These are phyloP conservation scores for Deroplatys truncata DNA, from an alignment of 2,888 invertebrate species.

Conservation along the genomic window DNA sequence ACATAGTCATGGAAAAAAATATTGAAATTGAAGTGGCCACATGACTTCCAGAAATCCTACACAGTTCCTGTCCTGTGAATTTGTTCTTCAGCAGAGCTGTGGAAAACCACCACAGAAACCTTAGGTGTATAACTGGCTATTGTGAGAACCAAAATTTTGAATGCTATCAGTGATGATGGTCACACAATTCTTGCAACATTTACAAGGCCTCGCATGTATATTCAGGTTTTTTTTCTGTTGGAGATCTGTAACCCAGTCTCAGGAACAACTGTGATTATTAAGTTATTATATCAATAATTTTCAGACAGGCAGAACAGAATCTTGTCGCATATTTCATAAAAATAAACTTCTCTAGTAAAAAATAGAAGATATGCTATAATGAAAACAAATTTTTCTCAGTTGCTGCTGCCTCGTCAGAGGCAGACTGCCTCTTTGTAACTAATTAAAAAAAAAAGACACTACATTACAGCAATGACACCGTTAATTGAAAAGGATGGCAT, in stretches of 20 bases:
- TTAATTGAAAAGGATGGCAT: neutral
- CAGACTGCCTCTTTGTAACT: neutral
- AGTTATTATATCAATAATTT: neutral
- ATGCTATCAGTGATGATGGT: neutral
- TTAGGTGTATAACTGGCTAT: too few relatives aligned
- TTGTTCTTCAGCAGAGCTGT: too few relatives aligned
- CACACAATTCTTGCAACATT: neutral
- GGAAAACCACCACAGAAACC: too few relatives aligned
- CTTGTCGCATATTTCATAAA: neutral
- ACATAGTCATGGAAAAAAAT: too few relatives aligned
- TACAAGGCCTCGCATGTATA: neutral
- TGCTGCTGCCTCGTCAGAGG: neutral
- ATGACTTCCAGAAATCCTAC: too few relatives aligned
- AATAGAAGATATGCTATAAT: constrained; percentile 2
- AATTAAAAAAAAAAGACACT: neutral
- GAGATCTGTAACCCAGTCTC: neutral
- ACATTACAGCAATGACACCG: neutral
- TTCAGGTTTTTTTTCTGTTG: neutral
- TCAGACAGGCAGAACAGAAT: neutral
- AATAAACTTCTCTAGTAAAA: constrained; percentile 8
- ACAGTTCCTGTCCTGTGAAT: too few relatives aligned
- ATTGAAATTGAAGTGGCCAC: too few relatives aligned
- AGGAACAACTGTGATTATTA: neutral
- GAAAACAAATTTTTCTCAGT: neutral
- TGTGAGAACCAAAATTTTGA: neutral